Conservation (phyloP, 2,113 vertebrate genomes). For the Pelodiscus sinensis region DNA sequence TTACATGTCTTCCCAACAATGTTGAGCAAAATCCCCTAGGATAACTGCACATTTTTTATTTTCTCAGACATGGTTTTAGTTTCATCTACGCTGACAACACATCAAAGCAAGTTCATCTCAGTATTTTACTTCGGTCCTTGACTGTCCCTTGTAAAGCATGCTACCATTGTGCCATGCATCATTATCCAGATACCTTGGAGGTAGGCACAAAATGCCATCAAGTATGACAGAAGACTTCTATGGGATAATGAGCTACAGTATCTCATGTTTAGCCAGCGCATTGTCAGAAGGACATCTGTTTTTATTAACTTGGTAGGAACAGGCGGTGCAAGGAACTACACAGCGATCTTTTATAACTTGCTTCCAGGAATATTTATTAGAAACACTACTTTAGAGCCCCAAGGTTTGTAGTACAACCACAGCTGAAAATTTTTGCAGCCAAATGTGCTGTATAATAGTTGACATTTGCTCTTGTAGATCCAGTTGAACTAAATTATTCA, state of each 20-base stretch:
- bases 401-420: neutral
- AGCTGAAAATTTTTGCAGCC: neutral
- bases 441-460: neutral
- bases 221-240: slow-evolving; percentile 17
- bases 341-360: neutral
- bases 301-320: neutral
- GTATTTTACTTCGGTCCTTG: slow-evolving; percentile 8
- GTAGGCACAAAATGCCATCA: neutral
- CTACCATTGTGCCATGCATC: neutral
- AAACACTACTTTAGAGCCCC: neutral
- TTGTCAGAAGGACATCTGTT: neutral
- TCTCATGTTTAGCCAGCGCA: neutral
- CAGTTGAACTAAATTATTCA: neutral
- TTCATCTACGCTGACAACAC: slow-evolving; percentile 1
- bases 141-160: neutral
- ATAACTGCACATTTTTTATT: slow-evolving; percentile 1
- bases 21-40: neutral
- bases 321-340: neutral
- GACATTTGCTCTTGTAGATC: neutral
- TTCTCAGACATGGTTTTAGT: neutral
- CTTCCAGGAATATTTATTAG: neutral
- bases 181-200: neutral
- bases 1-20: neutral
- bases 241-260: neutral
- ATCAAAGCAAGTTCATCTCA: slow-evolving; percentile 4